These are phyloP conservation scores for Tetraneura akinire DNA, from an alignment of 1,140 invertebrate species.

Conservation along the genomic window DNA sequence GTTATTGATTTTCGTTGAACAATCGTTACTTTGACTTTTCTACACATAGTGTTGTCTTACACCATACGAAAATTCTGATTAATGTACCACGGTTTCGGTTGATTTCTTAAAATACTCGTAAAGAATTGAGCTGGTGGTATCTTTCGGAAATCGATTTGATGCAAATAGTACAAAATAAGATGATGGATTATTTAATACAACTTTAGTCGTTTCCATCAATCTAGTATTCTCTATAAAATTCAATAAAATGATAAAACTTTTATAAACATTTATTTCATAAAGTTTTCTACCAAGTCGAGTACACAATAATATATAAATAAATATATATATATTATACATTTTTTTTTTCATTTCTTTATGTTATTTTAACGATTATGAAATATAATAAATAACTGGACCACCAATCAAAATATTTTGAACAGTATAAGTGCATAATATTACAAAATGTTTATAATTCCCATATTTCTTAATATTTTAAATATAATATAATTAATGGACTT, in stretches of 20 bases:
- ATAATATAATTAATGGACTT: no score
- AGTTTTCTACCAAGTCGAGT: neutral
- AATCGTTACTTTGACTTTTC: neutral
- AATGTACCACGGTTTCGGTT: slow-evolving; percentile 13
- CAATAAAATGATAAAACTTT: slow-evolving; percentile 12
- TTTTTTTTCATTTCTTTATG: no score
- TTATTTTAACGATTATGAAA: neutral
- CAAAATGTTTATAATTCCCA: neutral
- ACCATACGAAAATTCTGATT: slow-evolving; percentile 11
- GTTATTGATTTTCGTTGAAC: neutral
- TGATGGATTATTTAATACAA: slow-evolving; percentile 5
- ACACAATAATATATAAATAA: slow-evolving; percentile 1
- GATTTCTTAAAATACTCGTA: slow-evolving; percentile 13
- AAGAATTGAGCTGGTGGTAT: slow-evolving; percentile 2
- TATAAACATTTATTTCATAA: no score
- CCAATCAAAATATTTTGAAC: neutral
- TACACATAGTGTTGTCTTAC: neutral
- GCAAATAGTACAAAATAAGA: slow-evolving; percentile 1
- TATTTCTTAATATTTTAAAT: neutral
- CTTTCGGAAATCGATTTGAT: slow-evolving; percentile 25
- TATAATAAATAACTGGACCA: neutral
- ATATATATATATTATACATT: no score
- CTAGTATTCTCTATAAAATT: neutral
- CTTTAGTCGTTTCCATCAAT: slow-evolving; percentile 1
- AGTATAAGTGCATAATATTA: neutral